Percentiles rank a stretch among this genome's conserved stretches.
Conservation (phyloP, 1,140 invertebrate species). For the Megathymus violae region DNA sequence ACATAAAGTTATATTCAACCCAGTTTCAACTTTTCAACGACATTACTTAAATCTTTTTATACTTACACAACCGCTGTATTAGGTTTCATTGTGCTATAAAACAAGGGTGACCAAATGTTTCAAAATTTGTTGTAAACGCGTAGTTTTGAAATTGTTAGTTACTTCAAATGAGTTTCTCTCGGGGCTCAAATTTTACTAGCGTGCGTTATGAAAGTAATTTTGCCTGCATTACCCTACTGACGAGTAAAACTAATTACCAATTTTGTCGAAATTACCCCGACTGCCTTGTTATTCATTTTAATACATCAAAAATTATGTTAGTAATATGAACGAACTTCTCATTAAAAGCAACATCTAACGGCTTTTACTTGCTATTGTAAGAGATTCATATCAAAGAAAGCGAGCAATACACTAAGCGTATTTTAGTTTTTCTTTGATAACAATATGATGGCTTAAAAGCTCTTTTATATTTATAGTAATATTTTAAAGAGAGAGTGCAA, state of each 20-base stretch:
- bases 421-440: no score
- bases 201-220: conserved; percentile 35
- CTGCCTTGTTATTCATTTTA: neutral
- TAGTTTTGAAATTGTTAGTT: conserved; percentile 18
- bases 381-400: no score
- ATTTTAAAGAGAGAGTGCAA: no score
- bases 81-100: neutral
- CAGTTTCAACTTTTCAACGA: no score
- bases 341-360: neutral
- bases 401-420: neutral
- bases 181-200: conserved; percentile 12
- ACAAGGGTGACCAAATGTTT: neutral
- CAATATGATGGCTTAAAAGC: no score
- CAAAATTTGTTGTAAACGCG: neutral
- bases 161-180: conserved; percentile 19
- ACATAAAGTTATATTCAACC: no score
- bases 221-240: conserved; percentile 30
- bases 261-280: conserved; percentile 21
- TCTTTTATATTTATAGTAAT: no score
- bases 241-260: conserved; percentile 39
- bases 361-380: no score
- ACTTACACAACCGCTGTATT: no score
- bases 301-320: neutral
- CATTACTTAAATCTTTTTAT: no score
- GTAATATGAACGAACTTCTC: neutral